Base-by-base conservation (phyloP, 2,888 invertebrate genomes). In the Idaea straminata region DNA sequence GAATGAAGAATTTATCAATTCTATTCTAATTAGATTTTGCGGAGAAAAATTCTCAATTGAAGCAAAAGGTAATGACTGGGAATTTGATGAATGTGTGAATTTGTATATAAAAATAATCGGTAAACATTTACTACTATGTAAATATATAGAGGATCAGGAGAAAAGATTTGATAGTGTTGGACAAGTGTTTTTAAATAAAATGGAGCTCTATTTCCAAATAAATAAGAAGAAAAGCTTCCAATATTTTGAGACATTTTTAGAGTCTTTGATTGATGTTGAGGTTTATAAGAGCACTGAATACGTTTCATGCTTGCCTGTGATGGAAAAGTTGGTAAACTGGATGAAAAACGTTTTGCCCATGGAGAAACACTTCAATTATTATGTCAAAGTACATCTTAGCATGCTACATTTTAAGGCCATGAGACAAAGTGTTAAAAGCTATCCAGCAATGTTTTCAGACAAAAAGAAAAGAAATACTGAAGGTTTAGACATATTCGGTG, bases 351-450 rank as follows among this genome's bases (percentile, higher is more conserved):
- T 81, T 13, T 71, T 85, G 61, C 75, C 82, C 0, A 71, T 79
- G 57, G 80, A 82, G 13, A 66, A 72, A 62, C 69, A 82, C 65
- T 84, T 86, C 38, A 60, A 69, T 0, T 69, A 64, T 15, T 85
- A 82, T 64, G 76, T 74, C 0, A 62, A 73, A 4, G 65, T 86
- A 60, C 83, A 86, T 69, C 67, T 83, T 34, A 81, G 76, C 1
- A 84, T 85, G 81, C 67, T 85, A n/a, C 87, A 79, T 67, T 83
- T 69, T 47, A 84, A 83, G 64, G 73, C 86, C 0, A 73, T 84
- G 6, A 75, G 78, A 59, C 78, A 82, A 61, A 70, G 77, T 34
- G 62, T 80, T 4, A 77, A 80, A 65, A 70, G 79, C 13, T 73
- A 74, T 36, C 77, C 83, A 3, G 74, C 76, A 58, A 61, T 82